Percentiles rank a stretch among this genome's conserved stretches.
Conservation (phyloP, 1,140 invertebrate species). For the Octopus sinensis region DNA sequence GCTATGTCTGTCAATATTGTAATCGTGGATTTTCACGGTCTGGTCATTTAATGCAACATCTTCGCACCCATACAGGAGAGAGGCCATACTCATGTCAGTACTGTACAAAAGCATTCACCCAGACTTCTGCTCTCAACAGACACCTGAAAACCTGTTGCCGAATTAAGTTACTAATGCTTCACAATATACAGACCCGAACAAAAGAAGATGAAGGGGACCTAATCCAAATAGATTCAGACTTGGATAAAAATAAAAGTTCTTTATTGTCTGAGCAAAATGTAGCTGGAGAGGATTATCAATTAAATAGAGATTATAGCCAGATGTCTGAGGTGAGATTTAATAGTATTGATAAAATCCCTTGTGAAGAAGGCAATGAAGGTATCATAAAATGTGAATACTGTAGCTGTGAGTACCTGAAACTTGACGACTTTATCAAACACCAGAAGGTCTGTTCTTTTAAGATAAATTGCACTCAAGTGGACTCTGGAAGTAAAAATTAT, state of each 20-base stretch:
- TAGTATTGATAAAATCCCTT: neutral
- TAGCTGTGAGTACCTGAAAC: neutral
- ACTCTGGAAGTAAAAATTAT: too few species aligned
- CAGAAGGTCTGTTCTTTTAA: neutral
- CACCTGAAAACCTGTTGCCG: conserved; percentile 1
- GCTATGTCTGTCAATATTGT: conserved; percentile 1
- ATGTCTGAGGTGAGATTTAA: neutral
- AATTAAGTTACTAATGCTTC: neutral
- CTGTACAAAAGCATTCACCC: neutral
- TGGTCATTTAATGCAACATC: neutral
- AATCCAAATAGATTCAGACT: too few species aligned
- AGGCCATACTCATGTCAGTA: neutral
- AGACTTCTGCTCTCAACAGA: neutral
- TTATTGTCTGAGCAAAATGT: neutral
- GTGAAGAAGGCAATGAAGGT: neutral
- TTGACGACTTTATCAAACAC: neutral
- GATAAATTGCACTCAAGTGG: neutral
- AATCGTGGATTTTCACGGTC: neutral
- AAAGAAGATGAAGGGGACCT: neutral
- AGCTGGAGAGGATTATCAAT: neutral
- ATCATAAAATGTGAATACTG: neutral
- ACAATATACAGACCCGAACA: too few species aligned
- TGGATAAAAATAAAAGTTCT: neutral
- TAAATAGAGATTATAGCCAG: neutral
- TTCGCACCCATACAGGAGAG: neutral